These are phyloP conservation scores for Mesorhabditis belari DNA, from an alignment of 2,888 invertebrate genomes.

Conservation along the genomic window DNA sequence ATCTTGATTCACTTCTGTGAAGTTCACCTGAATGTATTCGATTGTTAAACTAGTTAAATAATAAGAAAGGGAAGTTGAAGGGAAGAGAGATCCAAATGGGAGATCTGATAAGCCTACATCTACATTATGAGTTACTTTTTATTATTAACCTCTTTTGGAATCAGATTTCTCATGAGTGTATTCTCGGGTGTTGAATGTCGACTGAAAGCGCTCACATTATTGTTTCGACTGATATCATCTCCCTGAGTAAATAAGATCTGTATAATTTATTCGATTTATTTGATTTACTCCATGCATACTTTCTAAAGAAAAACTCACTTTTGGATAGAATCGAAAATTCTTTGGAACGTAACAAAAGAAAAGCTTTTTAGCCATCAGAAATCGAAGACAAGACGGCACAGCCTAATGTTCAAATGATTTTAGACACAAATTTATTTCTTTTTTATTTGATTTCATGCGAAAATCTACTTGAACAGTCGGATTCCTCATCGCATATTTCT, in stretches of 20 bases:
- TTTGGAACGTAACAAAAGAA: conserved; percentile 49
- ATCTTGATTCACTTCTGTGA: conserved; percentile 44
- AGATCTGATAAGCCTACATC: too few species aligned
- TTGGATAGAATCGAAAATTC: conserved; percentile 35
- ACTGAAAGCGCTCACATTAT: conserved; percentile 16
- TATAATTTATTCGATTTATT: too few species aligned
- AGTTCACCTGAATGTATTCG: conserved; percentile 34
- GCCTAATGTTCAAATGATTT: too few species aligned
- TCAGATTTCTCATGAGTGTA: conserved; percentile 35
- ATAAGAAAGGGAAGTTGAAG: not conserved
- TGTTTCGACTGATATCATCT: conserved; percentile 30
- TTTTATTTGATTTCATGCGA: not conserved
- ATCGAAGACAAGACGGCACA: conserved; percentile 42
- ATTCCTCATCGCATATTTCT: conserved; percentile 47
- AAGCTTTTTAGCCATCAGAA: conserved; percentile 44
- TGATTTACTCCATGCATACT: too few species aligned
- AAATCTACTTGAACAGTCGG: conserved; percentile 35
- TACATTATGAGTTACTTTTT: too few species aligned
- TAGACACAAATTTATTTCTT: not conserved
- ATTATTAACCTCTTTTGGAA: conserved; percentile 46
- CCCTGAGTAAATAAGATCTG: conserved; percentile 1
- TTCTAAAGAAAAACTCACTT: conserved; percentile 15
- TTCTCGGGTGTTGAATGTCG: conserved; percentile 35
- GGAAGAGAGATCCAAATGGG: too few species aligned
- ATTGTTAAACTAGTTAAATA: not conserved